Evolutionary conservation across 2,888 invertebrate species (phyloP).

Genomic region (Anoncus sp.): DNA sequence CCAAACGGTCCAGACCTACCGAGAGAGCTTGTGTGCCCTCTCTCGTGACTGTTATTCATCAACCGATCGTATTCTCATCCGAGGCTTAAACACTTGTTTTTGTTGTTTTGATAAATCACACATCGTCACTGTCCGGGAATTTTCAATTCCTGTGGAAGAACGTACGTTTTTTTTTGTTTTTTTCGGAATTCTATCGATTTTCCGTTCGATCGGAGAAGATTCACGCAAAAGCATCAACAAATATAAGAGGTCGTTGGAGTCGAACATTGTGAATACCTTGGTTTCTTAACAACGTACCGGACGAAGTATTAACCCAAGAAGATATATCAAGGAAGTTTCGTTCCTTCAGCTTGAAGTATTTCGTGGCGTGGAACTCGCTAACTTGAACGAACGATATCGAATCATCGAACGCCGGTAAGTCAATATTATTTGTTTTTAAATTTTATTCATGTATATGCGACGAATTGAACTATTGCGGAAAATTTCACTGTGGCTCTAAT

Average conservation of each 20-base stretch:
- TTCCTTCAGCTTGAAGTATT: not conserved
- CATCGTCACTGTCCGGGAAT: conserved; percentile 1
- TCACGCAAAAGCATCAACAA: not conserved
- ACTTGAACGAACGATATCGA: not conserved
- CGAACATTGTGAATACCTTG: conserved; percentile 12
- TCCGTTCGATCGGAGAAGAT: not conserved
- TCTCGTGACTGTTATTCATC: conserved; percentile 45
- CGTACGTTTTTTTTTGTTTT: not conserved
- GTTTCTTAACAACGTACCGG: conserved; percentile 22
- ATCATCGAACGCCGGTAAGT: conserved; percentile 27
- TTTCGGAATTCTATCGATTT: not conserved
- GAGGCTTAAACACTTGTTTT: not conserved
- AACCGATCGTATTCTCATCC: conserved; percentile 21
- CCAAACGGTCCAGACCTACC: conserved; percentile 82
- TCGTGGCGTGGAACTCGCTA: not conserved
- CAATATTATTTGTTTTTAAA: not conserved
- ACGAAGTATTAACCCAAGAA: conserved; percentile 8
- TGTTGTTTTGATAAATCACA: not conserved
- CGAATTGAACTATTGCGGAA: not conserved
- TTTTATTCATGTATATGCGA: conserved; percentile 2
- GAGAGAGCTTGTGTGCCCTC: conserved; percentile 56
- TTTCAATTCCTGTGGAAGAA: conserved; percentile 4
- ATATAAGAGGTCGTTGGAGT: not conserved
- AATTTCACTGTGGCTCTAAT: not conserved
- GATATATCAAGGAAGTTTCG: conserved; percentile 21